A percentile compares a stretch with the other conserved stretches of the same genome.
phyloP scores from a whole-genome alignment of 2,888 invertebrate genomes.

The Andrena hattorfiana region DNA sequence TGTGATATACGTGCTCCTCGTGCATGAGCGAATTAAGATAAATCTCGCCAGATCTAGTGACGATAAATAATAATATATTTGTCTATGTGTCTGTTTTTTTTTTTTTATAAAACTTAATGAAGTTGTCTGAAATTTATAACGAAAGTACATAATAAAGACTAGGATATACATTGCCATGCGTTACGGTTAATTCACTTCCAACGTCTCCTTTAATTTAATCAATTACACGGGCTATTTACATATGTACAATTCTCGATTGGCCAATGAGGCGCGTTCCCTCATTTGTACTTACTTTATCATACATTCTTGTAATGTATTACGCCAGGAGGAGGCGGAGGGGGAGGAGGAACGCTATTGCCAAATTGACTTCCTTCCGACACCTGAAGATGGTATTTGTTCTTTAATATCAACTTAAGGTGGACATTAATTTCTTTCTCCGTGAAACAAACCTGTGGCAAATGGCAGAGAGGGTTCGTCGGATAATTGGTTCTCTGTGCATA shows the following conservation, averaged over 20 bases:
- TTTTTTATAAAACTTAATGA: constrained; percentile 14
- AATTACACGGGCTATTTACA: constrained; percentile 65
- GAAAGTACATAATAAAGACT: constrained; percentile 20
- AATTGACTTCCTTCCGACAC: constrained; percentile 79
- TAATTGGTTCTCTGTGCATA: constrained; percentile 82
- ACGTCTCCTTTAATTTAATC: constrained; percentile 63
- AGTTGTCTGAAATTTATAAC: constrained; percentile 11
- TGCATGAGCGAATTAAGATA: constrained; percentile 5
- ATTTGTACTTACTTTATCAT: constrained; percentile 63
- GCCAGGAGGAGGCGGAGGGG: constrained; percentile 72
- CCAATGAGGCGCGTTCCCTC: constrained; percentile 14
- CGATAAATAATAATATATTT: constrained; percentile 43
- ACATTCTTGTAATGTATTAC: constrained; percentile 80
- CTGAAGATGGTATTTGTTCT: constrained; percentile 56
- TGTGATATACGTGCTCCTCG: constrained; percentile 57
- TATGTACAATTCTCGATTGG: constrained; percentile 64
- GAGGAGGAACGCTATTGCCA: constrained; percentile 74
- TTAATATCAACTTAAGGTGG: constrained; percentile 5
- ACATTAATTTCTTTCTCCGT: neutral
- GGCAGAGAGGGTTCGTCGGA: constrained; percentile 79
- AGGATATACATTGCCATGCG: constrained; percentile 4
- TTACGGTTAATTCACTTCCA: neutral
- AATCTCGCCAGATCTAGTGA: neutral
- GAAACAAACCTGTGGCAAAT: constrained; percentile 80
- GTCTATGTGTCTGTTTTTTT: constrained; percentile 8